Evolutionary conservation across 2,113 vertebrate genomes (phyloP), one percentile per base, ranked within the genome.

Genomic region (Diphyllodes magnificus): DNA sequence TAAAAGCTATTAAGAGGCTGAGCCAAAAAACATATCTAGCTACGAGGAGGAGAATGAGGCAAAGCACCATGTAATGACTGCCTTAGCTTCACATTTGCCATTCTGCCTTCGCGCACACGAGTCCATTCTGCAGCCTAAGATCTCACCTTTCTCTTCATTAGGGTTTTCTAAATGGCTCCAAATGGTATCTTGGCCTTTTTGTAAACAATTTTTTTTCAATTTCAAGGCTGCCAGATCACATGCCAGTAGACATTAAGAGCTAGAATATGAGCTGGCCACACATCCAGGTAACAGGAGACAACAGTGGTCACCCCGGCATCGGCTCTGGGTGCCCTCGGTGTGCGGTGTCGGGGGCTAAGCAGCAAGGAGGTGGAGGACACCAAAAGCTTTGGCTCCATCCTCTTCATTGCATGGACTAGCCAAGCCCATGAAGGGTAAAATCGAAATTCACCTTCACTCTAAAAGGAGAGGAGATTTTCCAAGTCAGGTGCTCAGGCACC

Each of bases 11-110:
- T 73, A 90, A 95, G 86, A 53, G 59, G 44, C 73, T 90, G 88
- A 94, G 93, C 66, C 91, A 96, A 89, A 95, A 97, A 94, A 65
- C 50, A 63, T 80, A 70, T 83, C 86, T 82, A 93, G 92, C 93
- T 88, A 57, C 31, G 68, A 96, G 63, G 90, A 93, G 50, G 69
- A 71, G 68, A 83, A 69, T 61, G 70, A 93, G 57, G 88, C 66
- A 53, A 63, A 94, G 85, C 60, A 90, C 11, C 1, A 2, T 81
- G 73, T 39, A 97, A 94, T 70, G 83, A 83, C 35, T 82, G 82
- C 79, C 77, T 85, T 51, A 37, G 61, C 49, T 96, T 81, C 82
- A 30, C 71, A 85, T 85, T 78, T 93, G 76, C 95, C 85, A 93
- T 69, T 91, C 81, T 61, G 33, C 40, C 65, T 93, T 64, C 83